Base-by-base conservation (phyloP, 1,140 invertebrate genomes). In the Eupristina koningsbergeri region DNA sequence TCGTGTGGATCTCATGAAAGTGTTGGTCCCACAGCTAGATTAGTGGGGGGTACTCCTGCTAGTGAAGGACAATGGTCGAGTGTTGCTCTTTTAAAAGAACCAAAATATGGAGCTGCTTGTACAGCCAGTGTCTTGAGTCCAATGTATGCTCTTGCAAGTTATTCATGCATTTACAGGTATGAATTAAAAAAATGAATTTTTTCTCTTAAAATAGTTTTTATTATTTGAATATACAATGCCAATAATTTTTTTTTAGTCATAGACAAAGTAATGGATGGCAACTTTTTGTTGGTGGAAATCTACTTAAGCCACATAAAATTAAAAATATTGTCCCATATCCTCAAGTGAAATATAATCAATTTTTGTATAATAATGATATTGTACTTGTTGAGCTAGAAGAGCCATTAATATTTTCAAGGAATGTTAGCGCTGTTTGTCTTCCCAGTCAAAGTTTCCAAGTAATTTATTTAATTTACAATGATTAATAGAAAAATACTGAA, bases 281-380 rank as follows among this genome's bases (percentile, higher is more conserved):
- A 85, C 88, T 94, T 13, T 93, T 92, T 80, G 91, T 92, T 5
- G 93, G 93, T 67, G 92, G 91, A 36, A 90, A 91, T 82, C 84
- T 91, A 45, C n/a, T 90, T 13, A 89, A 90, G 45, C 88, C 89
- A 3, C 86, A 89, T 69, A 77, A 75, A 26, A 91, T 92, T 45
- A 92, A 89, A 80, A 91, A 87, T 85, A 94, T 95, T 34, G 89
- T 95, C 61, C 89, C 93, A 19, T 94, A 94, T 89, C 94, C 94
- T 75, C 91, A 94, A 93, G 93, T 93, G 0, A 94, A 95, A 89
- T 94, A 93, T 87, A 93, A 93, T 86, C 93, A 94, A 86, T 94
- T 94, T 85, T 89, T 94, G 73, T 95, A 94, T 82, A 92, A 92
- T 47, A 93, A 95, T 83, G 94, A 95, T 82, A 92, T 94, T 19